Evolutionary conservation across 2,888 invertebrate genomes (phyloP).

Genomic region (Rhimphoctona megacephalus): DNA sequence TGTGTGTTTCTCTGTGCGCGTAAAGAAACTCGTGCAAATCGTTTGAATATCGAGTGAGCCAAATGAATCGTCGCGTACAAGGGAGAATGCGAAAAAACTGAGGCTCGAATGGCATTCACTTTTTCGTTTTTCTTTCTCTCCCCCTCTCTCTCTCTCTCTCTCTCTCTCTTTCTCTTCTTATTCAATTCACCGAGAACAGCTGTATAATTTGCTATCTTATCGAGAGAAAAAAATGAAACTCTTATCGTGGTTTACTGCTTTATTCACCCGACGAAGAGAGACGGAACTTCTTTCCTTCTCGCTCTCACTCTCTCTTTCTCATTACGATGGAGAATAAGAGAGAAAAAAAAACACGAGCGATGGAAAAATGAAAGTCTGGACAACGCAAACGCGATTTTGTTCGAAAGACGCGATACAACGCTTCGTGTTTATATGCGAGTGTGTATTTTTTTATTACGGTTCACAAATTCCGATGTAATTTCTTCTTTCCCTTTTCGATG

Average conservation of each 20-base stretch:
- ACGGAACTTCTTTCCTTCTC: background rate
- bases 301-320: conserved; percentile 16
- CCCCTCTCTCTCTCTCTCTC: too few relatives aligned
- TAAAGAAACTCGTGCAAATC: background rate
- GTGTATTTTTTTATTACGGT: background rate
- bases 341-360: conserved; percentile 10
- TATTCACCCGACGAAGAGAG: conserved; percentile 30
- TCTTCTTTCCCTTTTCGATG: background rate
- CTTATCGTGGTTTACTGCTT: conserved; percentile 57
- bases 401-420: conserved; percentile 2
- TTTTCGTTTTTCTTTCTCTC: background rate
- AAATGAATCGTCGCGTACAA: conserved; percentile 3
- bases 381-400: conserved; percentile 40
- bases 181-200: conserved; percentile 61
- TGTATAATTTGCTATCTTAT: conserved; percentile 70
- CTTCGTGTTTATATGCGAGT: background rate
- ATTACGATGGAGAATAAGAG: background rate
- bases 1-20: background rate
- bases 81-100: conserved; percentile 36
- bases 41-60: conserved; percentile 34
- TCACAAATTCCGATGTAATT: background rate
- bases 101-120: conserved; percentile 33
- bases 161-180: conserved; percentile 24
- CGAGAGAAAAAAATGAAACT: conserved; percentile 40
- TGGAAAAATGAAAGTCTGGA: conserved; percentile 59